A percentile compares a stretch with the other conserved stretches of the same genome.
Evolutionary conservation across 2,888 invertebrate genomes (phyloP).

Genomic region (Amblyteles armatorius): DNA sequence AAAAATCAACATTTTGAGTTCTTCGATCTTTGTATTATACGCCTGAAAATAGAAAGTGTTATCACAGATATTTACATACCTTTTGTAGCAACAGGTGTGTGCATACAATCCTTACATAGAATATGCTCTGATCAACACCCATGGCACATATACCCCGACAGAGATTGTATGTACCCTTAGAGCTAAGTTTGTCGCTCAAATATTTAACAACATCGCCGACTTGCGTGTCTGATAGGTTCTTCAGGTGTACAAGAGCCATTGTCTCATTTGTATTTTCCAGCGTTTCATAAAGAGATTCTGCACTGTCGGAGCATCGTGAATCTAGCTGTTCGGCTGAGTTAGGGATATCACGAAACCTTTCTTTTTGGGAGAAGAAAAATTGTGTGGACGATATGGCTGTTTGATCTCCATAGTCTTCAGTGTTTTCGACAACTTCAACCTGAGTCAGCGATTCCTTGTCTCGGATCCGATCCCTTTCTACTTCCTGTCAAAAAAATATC

Average conservation of each 20-base stretch:
- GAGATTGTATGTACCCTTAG: constrained; percentile 75
- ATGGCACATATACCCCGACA: constrained; percentile 74
- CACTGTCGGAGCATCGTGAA: constrained; percentile 66
- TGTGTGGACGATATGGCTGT: constrained; percentile 34
- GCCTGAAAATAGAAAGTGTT: neutral
- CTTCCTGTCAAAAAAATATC: neutral
- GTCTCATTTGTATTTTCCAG: constrained; percentile 73
- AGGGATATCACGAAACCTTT: constrained; percentile 26
- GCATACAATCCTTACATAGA: constrained; percentile 73
- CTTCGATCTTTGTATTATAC: neutral
- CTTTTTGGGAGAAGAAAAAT: constrained; percentile 69
- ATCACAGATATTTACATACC: constrained; percentile 67
- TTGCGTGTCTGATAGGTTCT: constrained; percentile 72
- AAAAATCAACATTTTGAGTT: neutral
- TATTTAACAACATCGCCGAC: constrained; percentile 68
- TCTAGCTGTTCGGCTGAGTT: neutral
- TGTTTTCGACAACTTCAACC: constrained; percentile 2
- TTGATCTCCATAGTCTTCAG: constrained; percentile 7
- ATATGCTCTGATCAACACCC: constrained; percentile 72
- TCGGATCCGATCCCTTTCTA: neutral
- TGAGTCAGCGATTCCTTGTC: neutral
- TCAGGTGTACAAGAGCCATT: constrained; percentile 70
- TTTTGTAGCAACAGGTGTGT: constrained; percentile 75
- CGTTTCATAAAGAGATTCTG: constrained; percentile 73
- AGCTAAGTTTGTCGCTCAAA: constrained; percentile 72